These are phyloP conservation scores for Hirtodrosophila duncani DNA, from an alignment of 2,888 invertebrate genomes.

Conservation along the genomic window DNA sequence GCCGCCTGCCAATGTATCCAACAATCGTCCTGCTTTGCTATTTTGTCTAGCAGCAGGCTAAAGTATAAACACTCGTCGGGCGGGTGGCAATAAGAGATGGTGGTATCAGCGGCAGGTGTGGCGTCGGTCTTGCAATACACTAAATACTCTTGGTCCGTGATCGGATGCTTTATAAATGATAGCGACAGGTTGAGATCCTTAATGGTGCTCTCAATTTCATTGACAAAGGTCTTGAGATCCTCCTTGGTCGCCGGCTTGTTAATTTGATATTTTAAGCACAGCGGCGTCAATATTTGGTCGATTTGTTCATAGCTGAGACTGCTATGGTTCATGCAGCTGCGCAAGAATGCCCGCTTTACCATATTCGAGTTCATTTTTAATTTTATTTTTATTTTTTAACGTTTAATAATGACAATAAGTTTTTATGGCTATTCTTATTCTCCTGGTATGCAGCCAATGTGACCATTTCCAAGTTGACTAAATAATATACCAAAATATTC, in stretches of 20 bases:
- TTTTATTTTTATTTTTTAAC: too few species aligned
- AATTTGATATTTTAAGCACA: conserved; percentile 39
- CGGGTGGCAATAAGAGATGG: conserved; percentile 24
- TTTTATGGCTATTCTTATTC: too few species aligned
- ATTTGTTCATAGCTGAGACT: conserved; percentile 41
- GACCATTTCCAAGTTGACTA: too few species aligned
- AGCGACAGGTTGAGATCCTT: conserved; percentile 35
- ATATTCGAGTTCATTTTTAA: conserved; percentile 32
- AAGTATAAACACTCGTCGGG: conserved; percentile 53
- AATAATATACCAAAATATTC: too few species aligned
- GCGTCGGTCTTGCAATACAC: conserved; percentile 49
- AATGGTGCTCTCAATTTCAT: conserved; percentile 28
- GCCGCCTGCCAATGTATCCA: conserved; percentile 47
- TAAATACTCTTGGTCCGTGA: conserved; percentile 45
- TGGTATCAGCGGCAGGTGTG: conserved; percentile 45
- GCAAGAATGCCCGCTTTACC: conserved; percentile 41
- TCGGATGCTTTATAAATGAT: conserved; percentile 40
- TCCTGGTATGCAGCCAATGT: too few species aligned
- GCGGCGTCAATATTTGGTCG: conserved; percentile 36
- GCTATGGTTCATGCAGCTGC: conserved; percentile 54
- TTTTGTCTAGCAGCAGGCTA: conserved; percentile 38
- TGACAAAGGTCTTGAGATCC: conserved; percentile 37
- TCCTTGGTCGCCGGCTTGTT: conserved; percentile 30
- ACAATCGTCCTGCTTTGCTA: conserved; percentile 31
- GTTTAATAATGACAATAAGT: too few species aligned